These are phyloP conservation scores for Plotosus lineatus DNA, from an alignment of 2,113 vertebrate genomes.

Conservation along the genomic window DNA sequence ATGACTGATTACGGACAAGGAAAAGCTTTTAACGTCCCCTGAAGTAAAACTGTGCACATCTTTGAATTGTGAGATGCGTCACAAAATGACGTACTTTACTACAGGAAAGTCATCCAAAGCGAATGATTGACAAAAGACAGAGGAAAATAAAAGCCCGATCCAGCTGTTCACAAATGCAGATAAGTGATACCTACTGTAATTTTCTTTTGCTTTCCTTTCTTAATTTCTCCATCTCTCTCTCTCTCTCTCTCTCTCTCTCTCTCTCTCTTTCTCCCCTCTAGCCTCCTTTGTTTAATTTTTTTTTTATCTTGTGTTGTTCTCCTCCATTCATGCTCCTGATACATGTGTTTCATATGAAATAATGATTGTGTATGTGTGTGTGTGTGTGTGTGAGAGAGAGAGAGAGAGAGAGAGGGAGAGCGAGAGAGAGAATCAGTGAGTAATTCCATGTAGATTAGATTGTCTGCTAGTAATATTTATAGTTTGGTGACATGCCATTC, in stretches of 20 bases:
- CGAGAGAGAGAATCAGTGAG: not conserved
- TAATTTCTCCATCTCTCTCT: not conserved
- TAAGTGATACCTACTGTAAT: constrained; percentile 39
- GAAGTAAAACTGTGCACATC: not conserved
- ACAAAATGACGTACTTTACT: not conserved
- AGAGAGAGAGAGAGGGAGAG: not conserved
- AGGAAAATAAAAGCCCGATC: constrained; percentile 14
- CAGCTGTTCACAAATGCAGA: constrained; percentile 39
- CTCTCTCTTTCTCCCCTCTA: not conserved
- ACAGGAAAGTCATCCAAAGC: not conserved
- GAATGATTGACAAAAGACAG: constrained; percentile 5
- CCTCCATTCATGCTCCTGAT: not conserved
- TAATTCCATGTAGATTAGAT: not conserved
- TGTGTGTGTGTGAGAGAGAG: too few relatives aligned
- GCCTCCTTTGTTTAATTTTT: not conserved
- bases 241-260: not conserved
- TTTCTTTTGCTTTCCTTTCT: constrained; percentile 19
- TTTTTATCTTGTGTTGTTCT: not conserved
- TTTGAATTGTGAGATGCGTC: not conserved
- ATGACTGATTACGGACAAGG: not conserved
- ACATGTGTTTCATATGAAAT: not conserved
- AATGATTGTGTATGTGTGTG: too few relatives aligned
- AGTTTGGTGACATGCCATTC: not conserved
- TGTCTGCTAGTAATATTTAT: not conserved
- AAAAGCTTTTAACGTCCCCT: not conserved